Percentiles rank a stretch among this genome's conserved stretches.
These are phyloP conservation scores for Drosophila pseudoananassae DNA, from an alignment of 1,140 invertebrate genomes.

Conservation along the genomic window DNA sequence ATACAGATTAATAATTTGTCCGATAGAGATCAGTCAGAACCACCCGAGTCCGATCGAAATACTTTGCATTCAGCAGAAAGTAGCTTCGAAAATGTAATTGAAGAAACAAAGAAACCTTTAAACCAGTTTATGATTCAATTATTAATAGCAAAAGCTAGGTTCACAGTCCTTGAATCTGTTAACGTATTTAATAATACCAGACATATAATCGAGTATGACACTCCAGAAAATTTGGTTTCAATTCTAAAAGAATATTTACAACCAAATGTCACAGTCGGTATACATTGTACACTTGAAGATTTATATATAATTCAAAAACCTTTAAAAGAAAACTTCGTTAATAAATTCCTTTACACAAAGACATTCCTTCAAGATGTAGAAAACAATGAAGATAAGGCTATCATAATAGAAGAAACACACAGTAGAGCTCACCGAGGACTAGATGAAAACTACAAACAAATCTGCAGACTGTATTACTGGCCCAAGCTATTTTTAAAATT, in stretches of 20 bases:
- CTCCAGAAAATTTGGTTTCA: neutral
- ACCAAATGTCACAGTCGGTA: neutral
- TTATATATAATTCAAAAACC: neutral
- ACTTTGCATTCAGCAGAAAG: neutral
- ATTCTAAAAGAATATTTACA: neutral
- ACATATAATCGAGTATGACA: too few species aligned
- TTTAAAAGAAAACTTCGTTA: neutral
- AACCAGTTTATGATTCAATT: constrained; percentile 5
- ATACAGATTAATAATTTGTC: too few species aligned
- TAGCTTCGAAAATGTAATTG: too few species aligned
- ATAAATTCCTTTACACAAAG: neutral
- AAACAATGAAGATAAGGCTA: neutral
- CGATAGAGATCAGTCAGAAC: too few species aligned
- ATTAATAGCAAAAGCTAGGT: neutral
- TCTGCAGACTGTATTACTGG: too few species aligned
- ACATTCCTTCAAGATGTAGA: neutral
- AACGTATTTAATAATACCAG: too few species aligned
- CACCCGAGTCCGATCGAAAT: too few species aligned
- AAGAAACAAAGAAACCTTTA: neutral
- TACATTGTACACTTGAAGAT: constrained; percentile 3
- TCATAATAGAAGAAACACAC: too few species aligned
- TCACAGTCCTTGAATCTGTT: neutral
- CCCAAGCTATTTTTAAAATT: too few species aligned
- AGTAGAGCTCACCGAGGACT: too few species aligned
- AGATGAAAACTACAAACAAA: too few species aligned